phyloP scores from a whole-genome alignment of 2,888 invertebrate genomes.

The Phlogophora meticulosa region DNA sequence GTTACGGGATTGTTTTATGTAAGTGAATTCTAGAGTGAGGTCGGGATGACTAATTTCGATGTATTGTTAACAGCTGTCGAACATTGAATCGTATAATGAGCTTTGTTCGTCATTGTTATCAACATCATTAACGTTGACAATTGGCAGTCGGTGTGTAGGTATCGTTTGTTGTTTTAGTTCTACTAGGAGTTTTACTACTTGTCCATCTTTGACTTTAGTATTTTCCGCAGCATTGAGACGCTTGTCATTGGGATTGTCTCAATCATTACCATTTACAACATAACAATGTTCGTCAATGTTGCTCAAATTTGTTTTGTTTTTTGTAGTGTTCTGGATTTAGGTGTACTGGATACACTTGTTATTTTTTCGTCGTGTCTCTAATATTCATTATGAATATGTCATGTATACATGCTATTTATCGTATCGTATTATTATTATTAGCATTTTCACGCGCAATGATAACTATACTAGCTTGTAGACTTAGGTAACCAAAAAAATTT shows the following conservation, averaged over 20 bases:
- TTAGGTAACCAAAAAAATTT: background rate
- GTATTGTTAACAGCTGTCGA: slow-evolving; percentile 37
- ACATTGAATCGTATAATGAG: slow-evolving; percentile 38
- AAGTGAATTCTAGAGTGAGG: slow-evolving; percentile 42
- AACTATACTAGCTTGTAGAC: no score
- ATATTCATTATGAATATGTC: no score
- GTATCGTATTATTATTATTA: no score
- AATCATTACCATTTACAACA: background rate
- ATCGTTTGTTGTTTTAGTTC: slow-evolving; percentile 28
- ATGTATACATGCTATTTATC: no score
- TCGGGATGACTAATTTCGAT: slow-evolving; percentile 40
- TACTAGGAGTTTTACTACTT: slow-evolving; percentile 16
- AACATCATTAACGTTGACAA: slow-evolving; percentile 35
- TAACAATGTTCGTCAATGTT: no score
- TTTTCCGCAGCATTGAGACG: background rate
- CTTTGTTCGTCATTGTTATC: slow-evolving; percentile 46
- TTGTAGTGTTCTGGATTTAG: no score
- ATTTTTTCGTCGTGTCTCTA: no score
- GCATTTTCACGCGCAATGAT: background rate
- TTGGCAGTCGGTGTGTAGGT: slow-evolving; percentile 19
- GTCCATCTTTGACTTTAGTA: background rate
- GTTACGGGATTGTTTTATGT: slow-evolving; percentile 38
- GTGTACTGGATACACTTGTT: no score
- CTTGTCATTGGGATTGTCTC: background rate
- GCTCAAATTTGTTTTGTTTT: no score